Percentiles rank a stretch among this genome's conserved stretches.
These are phyloP conservation scores for Melinopterus prodromus DNA, from an alignment of 2,888 invertebrate species.

Conservation along the genomic window DNA sequence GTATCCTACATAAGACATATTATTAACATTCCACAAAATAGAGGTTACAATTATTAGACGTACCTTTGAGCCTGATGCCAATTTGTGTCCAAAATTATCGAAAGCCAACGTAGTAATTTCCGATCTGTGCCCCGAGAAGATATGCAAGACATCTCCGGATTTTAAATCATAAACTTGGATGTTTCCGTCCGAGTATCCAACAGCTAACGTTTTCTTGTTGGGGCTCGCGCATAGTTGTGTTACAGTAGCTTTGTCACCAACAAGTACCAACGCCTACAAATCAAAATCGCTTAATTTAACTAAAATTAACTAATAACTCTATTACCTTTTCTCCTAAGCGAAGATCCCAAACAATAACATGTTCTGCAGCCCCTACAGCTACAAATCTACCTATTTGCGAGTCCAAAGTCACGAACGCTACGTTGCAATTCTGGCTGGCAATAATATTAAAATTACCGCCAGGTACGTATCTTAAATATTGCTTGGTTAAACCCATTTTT, in stretches of 20 bases:
- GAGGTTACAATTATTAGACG: not conserved
- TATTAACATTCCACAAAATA: not conserved
- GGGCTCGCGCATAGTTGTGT: slow-evolving; percentile 80
- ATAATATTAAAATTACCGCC: slow-evolving; percentile 90
- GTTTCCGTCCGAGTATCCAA: slow-evolving; percentile 91
- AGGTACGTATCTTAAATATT: slow-evolving; percentile 89
- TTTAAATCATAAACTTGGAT: slow-evolving; percentile 84
- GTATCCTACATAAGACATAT: slow-evolving; percentile 74
- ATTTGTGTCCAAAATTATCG: slow-evolving; percentile 81
- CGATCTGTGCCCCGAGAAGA: slow-evolving; percentile 85
- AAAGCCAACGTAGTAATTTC: slow-evolving; percentile 85
- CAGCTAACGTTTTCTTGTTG: slow-evolving; percentile 81
- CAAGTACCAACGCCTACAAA: slow-evolving; percentile 76
- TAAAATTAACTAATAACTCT: slow-evolving; percentile 26
- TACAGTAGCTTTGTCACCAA: slow-evolving; percentile 83
- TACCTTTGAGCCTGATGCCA: slow-evolving; percentile 90
- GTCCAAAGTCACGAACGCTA: slow-evolving; percentile 79
- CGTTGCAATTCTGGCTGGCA: slow-evolving; percentile 80
- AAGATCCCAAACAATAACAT: slow-evolving; percentile 94
- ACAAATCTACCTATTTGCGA: slow-evolving; percentile 84
- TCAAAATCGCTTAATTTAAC: slow-evolving; percentile 42
- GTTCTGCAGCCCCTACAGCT: slow-evolving; percentile 93
- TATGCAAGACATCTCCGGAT: slow-evolving; percentile 74
- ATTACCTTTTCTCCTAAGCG: slow-evolving; percentile 81
- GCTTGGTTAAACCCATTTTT: slow-evolving; percentile 88